Conservation (phyloP, 2,797 vertebrate genomes). For the Squalus acanthias region DNA sequence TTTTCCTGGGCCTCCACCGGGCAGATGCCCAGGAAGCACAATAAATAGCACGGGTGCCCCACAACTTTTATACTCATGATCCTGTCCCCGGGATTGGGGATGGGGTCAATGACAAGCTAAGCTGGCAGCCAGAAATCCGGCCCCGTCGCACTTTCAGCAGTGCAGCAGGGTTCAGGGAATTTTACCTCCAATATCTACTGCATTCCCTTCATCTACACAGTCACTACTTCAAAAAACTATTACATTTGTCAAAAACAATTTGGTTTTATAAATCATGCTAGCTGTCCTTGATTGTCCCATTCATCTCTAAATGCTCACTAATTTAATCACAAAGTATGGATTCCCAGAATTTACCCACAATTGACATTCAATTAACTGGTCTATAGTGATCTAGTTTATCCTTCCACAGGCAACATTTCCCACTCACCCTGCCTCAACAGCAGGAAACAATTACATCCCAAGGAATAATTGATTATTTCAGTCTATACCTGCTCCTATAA, state of each 20-base stretch:
- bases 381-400: neutral
- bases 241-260: neutral
- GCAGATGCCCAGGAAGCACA: neutral
- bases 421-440: no score
- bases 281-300: neutral
- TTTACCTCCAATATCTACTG: neutral
- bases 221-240: neutral
- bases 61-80: neutral
- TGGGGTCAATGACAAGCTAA: no score
- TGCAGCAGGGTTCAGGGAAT: neutral
- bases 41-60: neutral
- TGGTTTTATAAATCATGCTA: neutral
- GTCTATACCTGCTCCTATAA: no score
- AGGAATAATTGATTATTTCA: no score
- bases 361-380: neutral
- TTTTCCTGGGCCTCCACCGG: neutral
- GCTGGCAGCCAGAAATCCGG: no score
- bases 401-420: neutral
- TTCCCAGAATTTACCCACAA: neutral
- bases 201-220: neutral
- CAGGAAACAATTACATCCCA: no score
- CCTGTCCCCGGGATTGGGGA: neutral
- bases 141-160: neutral
- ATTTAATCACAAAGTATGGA: neutral
- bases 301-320: neutral